Conservation (phyloP, 2,888 invertebrate species). For the Sylvicola cinctus region DNA sequence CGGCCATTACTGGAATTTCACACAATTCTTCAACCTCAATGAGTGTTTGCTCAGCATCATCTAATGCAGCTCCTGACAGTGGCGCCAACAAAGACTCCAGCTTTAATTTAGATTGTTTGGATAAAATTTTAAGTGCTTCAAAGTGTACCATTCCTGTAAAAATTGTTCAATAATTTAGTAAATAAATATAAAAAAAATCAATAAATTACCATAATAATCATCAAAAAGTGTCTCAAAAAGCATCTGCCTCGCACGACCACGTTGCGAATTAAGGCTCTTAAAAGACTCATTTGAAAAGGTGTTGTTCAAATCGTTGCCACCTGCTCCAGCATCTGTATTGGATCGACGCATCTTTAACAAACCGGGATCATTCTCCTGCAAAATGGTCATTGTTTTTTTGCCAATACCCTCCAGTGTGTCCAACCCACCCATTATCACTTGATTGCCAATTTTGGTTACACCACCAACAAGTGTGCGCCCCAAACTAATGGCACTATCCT, state of each 20-base stretch:
- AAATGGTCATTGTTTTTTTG: conserved; percentile 82
- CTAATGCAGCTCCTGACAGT: conserved; percentile 34
- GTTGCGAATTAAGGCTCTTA: conserved; percentile 16
- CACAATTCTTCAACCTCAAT: conserved; percentile 61
- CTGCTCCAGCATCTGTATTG: too few relatives aligned
- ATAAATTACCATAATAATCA: conserved; percentile 52
- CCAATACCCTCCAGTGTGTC: conserved; percentile 85
- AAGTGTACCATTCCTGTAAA: conserved; percentile 54
- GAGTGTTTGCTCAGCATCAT: conserved; percentile 51
- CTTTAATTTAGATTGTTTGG: conserved; percentile 56
- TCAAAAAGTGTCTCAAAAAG: conserved; percentile 70
- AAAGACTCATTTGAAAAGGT: conserved; percentile 15
- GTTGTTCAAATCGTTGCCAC: conserved; percentile 29
- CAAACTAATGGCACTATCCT: conserved; percentile 7
- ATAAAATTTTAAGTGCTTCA: conserved; percentile 81
- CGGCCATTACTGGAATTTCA: conserved; percentile 47
- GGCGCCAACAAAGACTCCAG: conserved; percentile 40
- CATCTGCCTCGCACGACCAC: conserved; percentile 25
- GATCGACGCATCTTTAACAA: conserved; percentile 44
- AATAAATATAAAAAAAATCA: background rate
- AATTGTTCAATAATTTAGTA: background rate
- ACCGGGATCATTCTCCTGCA: conserved; percentile 84
- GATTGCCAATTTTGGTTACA: conserved; percentile 29
- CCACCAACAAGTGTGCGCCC: conserved; percentile 12
- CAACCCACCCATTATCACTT: conserved; percentile 57